Conservation (phyloP, 2,888 invertebrate species). For the Tribolium freemani region DNA sequence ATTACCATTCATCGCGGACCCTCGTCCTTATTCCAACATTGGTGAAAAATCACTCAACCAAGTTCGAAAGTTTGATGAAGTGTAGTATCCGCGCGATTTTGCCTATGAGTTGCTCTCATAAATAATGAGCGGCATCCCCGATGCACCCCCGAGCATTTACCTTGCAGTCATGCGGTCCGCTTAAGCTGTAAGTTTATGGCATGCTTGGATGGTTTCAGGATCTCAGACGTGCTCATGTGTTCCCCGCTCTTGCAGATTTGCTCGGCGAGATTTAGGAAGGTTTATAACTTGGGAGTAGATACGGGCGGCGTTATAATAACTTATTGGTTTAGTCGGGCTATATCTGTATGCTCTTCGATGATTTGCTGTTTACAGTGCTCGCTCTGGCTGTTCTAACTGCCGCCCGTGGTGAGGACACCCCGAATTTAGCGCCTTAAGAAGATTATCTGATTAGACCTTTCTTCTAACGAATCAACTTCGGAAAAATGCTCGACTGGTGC, state of each 20-base stretch:
- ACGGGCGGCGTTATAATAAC: constrained; percentile 59
- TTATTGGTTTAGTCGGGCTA: constrained; percentile 65
- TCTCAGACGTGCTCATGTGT: constrained; percentile 65
- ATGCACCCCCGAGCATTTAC: constrained; percentile 57
- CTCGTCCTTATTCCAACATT: constrained; percentile 10
- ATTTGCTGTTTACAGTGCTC: constrained; percentile 60
- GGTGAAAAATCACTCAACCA: constrained; percentile 33
- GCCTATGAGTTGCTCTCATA: constrained; percentile 31
- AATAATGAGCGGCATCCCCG: constrained; percentile 38
- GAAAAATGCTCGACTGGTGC: background rate
- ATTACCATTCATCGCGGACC: constrained; percentile 57
- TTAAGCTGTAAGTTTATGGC: constrained; percentile 68
- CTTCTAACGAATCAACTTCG: background rate
- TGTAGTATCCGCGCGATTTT: constrained; percentile 14
- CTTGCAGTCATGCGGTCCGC: constrained; percentile 67
- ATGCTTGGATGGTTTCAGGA: constrained; percentile 65
- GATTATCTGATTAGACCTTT: constrained; percentile 50
- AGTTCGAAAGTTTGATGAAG: constrained; percentile 21
- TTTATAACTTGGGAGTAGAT: constrained; percentile 63
- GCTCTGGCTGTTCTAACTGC: constrained; percentile 45
- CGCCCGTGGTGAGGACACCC: constrained; percentile 48
- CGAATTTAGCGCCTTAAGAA: constrained; percentile 53
- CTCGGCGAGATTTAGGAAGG: constrained; percentile 65
- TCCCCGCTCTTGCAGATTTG: constrained; percentile 63
- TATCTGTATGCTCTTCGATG: constrained; percentile 64